These are phyloP conservation scores for Glyptemys insculpta DNA, from an alignment of 2,797 vertebrate genomes.

Conservation along the genomic window DNA sequence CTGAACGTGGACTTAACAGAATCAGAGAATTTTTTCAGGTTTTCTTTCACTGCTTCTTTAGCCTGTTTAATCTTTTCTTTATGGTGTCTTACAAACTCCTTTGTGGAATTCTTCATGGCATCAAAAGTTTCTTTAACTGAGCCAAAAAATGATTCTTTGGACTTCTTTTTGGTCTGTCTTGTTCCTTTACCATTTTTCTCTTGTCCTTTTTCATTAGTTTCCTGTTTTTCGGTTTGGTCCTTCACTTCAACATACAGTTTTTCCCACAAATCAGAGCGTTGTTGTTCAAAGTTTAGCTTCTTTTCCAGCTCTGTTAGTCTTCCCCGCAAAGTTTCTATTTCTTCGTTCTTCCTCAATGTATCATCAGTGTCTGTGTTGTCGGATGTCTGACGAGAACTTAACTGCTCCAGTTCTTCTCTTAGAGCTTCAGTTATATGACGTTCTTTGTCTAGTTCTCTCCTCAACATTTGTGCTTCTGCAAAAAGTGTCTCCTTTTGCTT, in stretches of 20 bases:
- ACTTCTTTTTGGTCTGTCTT: slow-evolving; percentile 82
- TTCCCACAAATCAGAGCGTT: slow-evolving; percentile 97
- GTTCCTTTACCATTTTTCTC: slow-evolving; percentile 72
- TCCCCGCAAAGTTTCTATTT: slow-evolving; percentile 83
- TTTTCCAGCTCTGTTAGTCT: slow-evolving; percentile 90
- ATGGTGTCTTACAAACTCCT: slow-evolving; percentile 97
- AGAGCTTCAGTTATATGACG: slow-evolving; percentile 83
- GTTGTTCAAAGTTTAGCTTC: slow-evolving; percentile 93
- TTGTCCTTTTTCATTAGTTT: slow-evolving; percentile 70
- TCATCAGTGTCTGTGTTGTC: slow-evolving; percentile 29
- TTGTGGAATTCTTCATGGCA: slow-evolving; percentile 97
- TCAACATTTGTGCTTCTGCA: slow-evolving; percentile 87
- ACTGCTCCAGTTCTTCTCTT: slow-evolving; percentile 83
- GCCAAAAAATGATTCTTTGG: slow-evolving; percentile 88
- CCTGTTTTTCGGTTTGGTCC: slow-evolving; percentile 87
- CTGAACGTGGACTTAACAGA: slow-evolving; percentile 96
- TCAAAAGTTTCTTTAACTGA: slow-evolving; percentile 96
- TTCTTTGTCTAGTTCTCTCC: slow-evolving; percentile 88
- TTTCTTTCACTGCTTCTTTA: slow-evolving; percentile 97
- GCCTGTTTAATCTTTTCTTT: slow-evolving; percentile 99
- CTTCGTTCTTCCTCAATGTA: slow-evolving; percentile 68
- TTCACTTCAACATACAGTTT: slow-evolving; percentile 95
- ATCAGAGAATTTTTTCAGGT: slow-evolving; percentile 96
- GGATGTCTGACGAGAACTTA: slow-evolving; percentile 72
- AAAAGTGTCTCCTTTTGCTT: slow-evolving; percentile 86